Conservation (phyloP, 2,797 vertebrate genomes). For the Scolopax rusticola region DNA sequence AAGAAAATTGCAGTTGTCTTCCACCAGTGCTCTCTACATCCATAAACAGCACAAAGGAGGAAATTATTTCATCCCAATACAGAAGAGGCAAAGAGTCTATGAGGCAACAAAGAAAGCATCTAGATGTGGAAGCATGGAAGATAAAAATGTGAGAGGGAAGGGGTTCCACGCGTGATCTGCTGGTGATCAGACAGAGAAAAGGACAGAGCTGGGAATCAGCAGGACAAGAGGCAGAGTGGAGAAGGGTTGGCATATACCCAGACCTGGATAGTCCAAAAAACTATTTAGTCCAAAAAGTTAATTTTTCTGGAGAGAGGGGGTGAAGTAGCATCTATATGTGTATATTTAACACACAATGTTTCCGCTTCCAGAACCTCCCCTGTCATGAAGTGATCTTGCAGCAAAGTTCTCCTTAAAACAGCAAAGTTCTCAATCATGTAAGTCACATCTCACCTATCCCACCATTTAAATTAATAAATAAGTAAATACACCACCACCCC, state of each 20-base stretch:
- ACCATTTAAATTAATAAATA: background rate
- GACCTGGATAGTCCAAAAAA: background rate
- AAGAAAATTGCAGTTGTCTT: background rate
- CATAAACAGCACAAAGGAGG: background rate
- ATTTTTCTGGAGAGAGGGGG: background rate
- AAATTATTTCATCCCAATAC: background rate
- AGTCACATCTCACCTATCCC: background rate
- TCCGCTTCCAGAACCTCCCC: background rate
- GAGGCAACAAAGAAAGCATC: background rate
- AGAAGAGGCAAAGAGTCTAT: background rate
- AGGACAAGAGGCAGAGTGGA: background rate
- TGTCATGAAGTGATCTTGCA: background rate
- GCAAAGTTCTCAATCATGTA: background rate
- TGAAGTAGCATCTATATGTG: background rate
- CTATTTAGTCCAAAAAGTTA: no score
- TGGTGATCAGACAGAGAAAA: background rate
- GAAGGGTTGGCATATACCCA: background rate
- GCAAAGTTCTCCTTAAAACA: background rate
- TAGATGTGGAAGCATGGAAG: background rate
- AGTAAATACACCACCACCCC: background rate
- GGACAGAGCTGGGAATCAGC: background rate
- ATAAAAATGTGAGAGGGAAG: background rate
- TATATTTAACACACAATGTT: background rate
- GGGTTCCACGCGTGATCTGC: background rate
- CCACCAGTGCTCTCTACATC: background rate